These are phyloP conservation scores for Mus spretus DNA, from an alignment of 2,797 vertebrate genomes.

Conservation along the genomic window DNA sequence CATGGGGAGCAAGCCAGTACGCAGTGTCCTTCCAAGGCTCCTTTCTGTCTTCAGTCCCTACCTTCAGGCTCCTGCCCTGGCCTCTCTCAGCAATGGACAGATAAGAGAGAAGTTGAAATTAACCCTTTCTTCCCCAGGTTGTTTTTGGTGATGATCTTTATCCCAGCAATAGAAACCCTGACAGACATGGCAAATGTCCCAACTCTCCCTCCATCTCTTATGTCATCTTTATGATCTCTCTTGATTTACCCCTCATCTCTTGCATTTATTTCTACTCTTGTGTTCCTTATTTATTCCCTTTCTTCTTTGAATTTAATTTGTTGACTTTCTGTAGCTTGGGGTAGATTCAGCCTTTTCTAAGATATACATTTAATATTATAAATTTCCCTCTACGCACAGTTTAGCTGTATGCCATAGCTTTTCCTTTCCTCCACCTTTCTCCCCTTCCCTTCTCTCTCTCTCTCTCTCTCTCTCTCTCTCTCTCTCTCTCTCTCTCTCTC, in stretches of 20 bases:
- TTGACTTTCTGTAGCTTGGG: constrained; percentile 7
- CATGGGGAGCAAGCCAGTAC: too few species aligned
- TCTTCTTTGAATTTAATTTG: not conserved
- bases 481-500: not conserved
- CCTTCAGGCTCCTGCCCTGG: not conserved
- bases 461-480: not conserved
- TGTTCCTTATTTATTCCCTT: not conserved
- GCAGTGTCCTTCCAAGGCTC: not conserved
- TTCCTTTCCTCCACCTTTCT: not conserved
- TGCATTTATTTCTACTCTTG: not conserved
- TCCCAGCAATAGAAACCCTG: not conserved
- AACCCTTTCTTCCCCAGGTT: not conserved
- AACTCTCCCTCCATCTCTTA: not conserved
- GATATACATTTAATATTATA: not conserved
- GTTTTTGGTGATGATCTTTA: not conserved
- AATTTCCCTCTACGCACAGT: not conserved
- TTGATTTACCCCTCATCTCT: not conserved
- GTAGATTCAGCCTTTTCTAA: not conserved
- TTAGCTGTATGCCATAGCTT: not conserved
- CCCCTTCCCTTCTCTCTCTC: too few species aligned
- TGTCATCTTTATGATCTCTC: not conserved
- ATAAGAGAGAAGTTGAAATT: not conserved
- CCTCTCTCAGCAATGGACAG: not conserved
- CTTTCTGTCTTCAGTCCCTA: not conserved
- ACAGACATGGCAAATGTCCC: too few species aligned